Evolutionary conservation across 2,113 vertebrate species (phyloP).

Genomic region (Natator depressus): DNA sequence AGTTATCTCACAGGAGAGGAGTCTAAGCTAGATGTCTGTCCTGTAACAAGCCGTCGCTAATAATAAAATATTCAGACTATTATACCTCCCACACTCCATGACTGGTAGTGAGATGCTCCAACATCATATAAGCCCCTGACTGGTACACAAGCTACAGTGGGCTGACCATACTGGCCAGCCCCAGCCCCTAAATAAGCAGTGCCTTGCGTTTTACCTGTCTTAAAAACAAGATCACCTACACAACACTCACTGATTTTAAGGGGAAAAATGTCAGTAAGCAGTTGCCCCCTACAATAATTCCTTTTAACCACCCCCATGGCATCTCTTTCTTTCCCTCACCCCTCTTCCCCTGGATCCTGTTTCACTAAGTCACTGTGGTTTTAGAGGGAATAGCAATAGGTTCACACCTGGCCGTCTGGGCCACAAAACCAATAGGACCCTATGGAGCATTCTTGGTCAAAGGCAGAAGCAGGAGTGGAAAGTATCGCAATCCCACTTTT

Average conservation of each 20-base stretch:
- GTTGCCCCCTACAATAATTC: not conserved
- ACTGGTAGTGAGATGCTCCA: not conserved
- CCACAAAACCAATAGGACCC: not conserved
- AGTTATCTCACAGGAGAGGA: constrained; percentile 35
- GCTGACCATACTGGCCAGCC: not conserved
- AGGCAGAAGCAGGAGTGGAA: not conserved
- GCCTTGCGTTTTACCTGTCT: not conserved
- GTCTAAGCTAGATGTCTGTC: constrained; percentile 23
- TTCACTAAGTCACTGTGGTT: not conserved
- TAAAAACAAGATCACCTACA: not conserved
- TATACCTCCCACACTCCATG: not conserved
- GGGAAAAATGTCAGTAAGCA: not conserved
- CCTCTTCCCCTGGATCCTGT: constrained; percentile 1
- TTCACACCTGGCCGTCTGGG: not conserved
- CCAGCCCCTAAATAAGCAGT: constrained; percentile 12
- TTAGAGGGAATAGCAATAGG: not conserved
- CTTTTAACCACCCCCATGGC: constrained; percentile 12
- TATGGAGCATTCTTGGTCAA: not conserved
- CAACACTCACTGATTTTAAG: not conserved
- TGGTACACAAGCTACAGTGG: not conserved
- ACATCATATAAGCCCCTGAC: not conserved
- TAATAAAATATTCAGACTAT: constrained; percentile 48
- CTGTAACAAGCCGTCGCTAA: constrained; percentile 9
- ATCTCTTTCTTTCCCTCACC: not conserved
- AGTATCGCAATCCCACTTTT: constrained; percentile 35